Evolutionary conservation across 2,888 invertebrate genomes (phyloP), one percentile per base, ranked within the genome.

Genomic region (Rhingia campestris): DNA sequence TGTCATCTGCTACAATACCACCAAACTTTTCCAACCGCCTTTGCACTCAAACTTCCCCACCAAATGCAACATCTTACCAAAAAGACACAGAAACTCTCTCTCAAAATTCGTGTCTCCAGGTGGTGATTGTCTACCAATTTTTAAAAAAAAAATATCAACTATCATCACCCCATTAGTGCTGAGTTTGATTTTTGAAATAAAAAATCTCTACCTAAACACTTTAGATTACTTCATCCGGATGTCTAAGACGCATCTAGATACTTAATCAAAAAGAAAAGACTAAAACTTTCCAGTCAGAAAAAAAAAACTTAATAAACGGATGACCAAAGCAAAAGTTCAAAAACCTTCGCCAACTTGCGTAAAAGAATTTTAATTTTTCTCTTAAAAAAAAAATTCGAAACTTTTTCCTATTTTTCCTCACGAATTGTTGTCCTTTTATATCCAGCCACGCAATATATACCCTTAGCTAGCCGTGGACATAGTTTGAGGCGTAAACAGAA

Each of bases 351-450:
- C 1, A 39, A 39, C 10, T 22, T 9, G 47, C 47, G 47, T 6
- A 6, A 12, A 12, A 45, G 47, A 7, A 47, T 53, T 14, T 37
- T 10, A 14, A 6, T 37, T 35, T 5, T 33, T 33, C 12, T 12
- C 6, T 47, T 49, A 6, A 4, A 39, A 30, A 49, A 37, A 9
- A 9, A 22, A 12, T 43, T 12, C 35, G 6, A 22, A 22, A 22
- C 22, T 22, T 30, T 14, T 6, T 22, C 6, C 22, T 70, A 49
- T 64, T 22, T 35, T 53, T 41, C 32, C 49, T 41, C 30, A 54
- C 6, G 43, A 39, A 53, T 43, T 63, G 61, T 72, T 73, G 73
- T 56, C 63, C 73, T 63, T 64, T 73, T 39, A 45, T 73, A 45
- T 73, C 63, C 43, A 61, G 41, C 32, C 58, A 41, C 56, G 6